Conservation (phyloP, 2,888 invertebrate genomes). For the Scaptomyza polygonia region DNA sequence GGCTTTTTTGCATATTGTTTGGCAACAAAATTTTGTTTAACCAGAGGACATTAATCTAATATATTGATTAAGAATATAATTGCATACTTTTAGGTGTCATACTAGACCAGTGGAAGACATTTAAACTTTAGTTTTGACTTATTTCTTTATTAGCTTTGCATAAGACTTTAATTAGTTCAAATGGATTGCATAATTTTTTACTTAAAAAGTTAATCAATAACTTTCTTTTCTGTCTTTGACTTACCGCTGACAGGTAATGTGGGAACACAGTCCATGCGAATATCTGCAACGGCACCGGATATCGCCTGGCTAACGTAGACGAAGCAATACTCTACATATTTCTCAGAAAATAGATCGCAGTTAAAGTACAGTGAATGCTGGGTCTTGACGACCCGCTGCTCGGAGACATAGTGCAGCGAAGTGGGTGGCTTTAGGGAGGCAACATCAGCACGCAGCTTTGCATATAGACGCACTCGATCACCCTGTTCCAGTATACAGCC, state of each 20-base stretch:
- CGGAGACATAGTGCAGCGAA: conserved; percentile 87
- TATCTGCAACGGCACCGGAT: conserved; percentile 93
- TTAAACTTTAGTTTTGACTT: no score
- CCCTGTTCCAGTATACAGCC: conserved; percentile 91
- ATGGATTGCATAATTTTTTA: no score
- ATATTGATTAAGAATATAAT: background rate
- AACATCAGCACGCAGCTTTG: conserved; percentile 89
- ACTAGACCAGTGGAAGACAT: no score
- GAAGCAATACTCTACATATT: conserved; percentile 94
- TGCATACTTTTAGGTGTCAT: background rate
- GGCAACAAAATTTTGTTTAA: no score
- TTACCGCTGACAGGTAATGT: conserved; percentile 92
- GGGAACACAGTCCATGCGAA: conserved; percentile 93
- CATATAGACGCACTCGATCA: conserved; percentile 92
- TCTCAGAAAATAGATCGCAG: conserved; percentile 92
- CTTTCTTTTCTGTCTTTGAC: no score
- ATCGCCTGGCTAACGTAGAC: conserved; percentile 94
- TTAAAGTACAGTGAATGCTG: conserved; percentile 91
- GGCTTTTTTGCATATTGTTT: no score
- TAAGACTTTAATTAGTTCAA: no score
- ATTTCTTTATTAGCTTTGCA: no score
- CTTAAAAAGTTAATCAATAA: no score
- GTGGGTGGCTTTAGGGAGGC: conserved; percentile 88
- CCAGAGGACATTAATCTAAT: no score
- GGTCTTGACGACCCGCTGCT: conserved; percentile 88